Evolutionary conservation across 2,113 vertebrate species (phyloP).

Genomic region (Pteronura brasiliensis): DNA sequence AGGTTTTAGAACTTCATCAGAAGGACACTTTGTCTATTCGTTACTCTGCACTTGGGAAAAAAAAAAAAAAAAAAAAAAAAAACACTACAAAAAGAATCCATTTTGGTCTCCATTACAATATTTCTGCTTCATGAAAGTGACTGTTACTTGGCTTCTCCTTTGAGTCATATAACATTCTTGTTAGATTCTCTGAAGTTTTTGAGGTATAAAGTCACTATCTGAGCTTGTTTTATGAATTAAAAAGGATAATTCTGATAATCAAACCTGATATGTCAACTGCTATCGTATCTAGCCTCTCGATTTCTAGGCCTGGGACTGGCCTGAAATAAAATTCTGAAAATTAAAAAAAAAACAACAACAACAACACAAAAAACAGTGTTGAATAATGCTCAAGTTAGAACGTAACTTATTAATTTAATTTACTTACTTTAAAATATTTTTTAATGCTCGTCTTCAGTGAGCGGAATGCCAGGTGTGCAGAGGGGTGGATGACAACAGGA

Average conservation of each 20-base stretch:
- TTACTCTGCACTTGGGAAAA: neutral
- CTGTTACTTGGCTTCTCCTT: neutral
- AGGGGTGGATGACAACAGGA: neutral
- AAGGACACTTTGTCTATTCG: fast-evolving
- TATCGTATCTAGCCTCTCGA: neutral
- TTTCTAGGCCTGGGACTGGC: neutral
- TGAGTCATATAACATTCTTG: neutral
- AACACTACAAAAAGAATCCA: neutral
- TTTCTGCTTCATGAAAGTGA: neutral
- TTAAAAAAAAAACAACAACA: neutral
- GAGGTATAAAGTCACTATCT: neutral
- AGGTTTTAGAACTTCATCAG: too few species aligned
- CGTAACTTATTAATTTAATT: neutral
- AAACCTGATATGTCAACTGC: neutral
- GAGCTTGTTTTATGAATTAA: neutral
- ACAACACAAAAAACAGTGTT: neutral
- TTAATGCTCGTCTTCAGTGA: neutral
- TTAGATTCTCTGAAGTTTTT: neutral
- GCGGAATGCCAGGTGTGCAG: neutral
- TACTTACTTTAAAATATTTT: neutral
- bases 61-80: neutral
- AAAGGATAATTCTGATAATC: neutral
- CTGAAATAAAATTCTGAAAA: neutral
- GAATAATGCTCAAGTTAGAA: neutral
- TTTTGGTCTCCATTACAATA: neutral